Conservation (phyloP, 2,888 invertebrate genomes). For the Drosophila bunnanda region DNA sequence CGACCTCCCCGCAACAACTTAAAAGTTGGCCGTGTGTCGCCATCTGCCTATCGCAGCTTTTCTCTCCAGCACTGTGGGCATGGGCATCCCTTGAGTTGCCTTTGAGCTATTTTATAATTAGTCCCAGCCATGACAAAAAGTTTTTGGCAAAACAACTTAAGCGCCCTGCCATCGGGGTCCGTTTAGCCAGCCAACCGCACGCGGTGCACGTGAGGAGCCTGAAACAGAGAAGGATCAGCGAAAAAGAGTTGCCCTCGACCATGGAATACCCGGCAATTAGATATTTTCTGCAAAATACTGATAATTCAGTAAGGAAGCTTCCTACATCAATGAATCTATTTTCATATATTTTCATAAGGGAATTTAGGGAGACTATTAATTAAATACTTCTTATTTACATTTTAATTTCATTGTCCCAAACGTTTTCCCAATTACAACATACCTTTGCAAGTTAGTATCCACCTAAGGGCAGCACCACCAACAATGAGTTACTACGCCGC, state of each 20-base stretch:
- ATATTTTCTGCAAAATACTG: too few relatives aligned
- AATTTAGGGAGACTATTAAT: neutral
- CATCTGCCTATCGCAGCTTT: slow-evolving; percentile 34
- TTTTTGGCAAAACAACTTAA: slow-evolving; percentile 79
- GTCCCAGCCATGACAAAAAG: slow-evolving; percentile 79
- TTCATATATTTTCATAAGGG: too few relatives aligned
- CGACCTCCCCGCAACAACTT: slow-evolving; percentile 22
- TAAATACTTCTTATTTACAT: neutral
- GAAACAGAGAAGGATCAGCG: neutral
- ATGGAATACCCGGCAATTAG: neutral
- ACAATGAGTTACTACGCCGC: slow-evolving; percentile 36
- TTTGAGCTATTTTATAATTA: slow-evolving; percentile 80
- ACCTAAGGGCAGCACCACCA: slow-evolving; percentile 9
- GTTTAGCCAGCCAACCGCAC: slow-evolving; percentile 69
- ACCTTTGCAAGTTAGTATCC: neutral
- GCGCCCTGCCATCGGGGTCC: slow-evolving; percentile 59
- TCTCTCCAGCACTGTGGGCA: slow-evolving; percentile 13
- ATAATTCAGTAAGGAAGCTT: too few relatives aligned
- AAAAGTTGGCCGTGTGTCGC: slow-evolving; percentile 39
- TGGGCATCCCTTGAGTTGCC: slow-evolving; percentile 68
- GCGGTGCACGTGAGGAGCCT: slow-evolving; percentile 59
- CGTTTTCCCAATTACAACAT: neutral
- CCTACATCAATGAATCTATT: too few relatives aligned
- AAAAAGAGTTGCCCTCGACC: neutral
- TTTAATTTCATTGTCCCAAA: neutral